Conservation (phyloP, 2,888 invertebrate genomes). For the Sesia bembeciformis region DNA sequence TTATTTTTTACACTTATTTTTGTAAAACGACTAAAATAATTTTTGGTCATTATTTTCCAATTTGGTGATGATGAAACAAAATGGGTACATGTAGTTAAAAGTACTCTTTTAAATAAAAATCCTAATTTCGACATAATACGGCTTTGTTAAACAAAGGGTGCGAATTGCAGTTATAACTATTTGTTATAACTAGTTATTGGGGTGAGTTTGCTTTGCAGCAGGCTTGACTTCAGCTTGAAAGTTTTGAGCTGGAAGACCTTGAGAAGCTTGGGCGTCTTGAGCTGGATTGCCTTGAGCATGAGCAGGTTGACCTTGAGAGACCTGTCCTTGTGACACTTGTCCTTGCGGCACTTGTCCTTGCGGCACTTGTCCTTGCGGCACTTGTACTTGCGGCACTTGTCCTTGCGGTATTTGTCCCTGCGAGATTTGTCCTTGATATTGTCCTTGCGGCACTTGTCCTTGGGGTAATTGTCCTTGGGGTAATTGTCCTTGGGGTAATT, state of each 20-base stretch:
- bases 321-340: conserved; percentile 13
- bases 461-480: conserved; percentile 23
- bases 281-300: conserved; percentile 15
- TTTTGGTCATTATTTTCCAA: no score
- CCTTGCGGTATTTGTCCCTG: conserved; percentile 16
- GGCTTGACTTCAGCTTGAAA: no score
- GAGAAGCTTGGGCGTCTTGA: conserved; percentile 9
- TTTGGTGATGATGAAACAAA: no score
- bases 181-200: no score
- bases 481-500: conserved; percentile 13
- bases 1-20: no score
- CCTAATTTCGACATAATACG: no score
- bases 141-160: no score
- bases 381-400: conserved; percentile 4
- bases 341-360: conserved; percentile 16
- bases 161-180: no score
- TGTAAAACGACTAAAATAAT: no score
- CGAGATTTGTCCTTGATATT: conserved; percentile 8
- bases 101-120: no score
- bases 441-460: conserved; percentile 14
- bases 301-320: conserved; percentile 8
- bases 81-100: no score
- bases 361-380: conserved; percentile 11
- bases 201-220: no score
- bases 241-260: conserved; percentile 4